Percentiles rank a stretch among this genome's conserved stretches.
phyloP scores from a whole-genome alignment of 2,888 invertebrate genomes.

The Chydorus sphaericus region DNA sequence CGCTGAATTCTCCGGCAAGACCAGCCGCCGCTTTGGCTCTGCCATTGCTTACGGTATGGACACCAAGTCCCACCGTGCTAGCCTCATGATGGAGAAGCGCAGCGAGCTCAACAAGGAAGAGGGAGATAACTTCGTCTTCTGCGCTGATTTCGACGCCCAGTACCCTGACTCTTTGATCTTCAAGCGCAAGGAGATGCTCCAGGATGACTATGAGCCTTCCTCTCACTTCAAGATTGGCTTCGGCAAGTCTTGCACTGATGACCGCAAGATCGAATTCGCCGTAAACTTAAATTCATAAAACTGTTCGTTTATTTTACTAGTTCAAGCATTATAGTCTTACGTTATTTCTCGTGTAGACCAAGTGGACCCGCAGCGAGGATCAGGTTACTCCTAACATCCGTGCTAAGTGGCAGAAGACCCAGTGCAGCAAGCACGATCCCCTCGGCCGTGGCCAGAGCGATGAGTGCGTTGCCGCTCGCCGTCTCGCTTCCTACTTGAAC shows the following conservation, averaged over 20 bases:
- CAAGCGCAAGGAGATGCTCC: slow-evolving; percentile 9
- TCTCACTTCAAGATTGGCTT: slow-evolving; percentile 13
- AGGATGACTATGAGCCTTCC: slow-evolving; percentile 6
- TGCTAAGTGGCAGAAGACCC: neutral
- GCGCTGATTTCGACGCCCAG: slow-evolving; percentile 10
- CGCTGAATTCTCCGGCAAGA: slow-evolving; percentile 2
- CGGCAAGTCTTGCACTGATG: slow-evolving; percentile 11
- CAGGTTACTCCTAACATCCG: neutral
- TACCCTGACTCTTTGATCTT: slow-evolving; percentile 10
- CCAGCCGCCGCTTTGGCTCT: slow-evolving; percentile 3
- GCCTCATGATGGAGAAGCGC: slow-evolving; percentile 17
- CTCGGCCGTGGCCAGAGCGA: slow-evolving; percentile 8
- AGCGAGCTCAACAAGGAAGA: neutral
- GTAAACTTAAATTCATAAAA: neutral
- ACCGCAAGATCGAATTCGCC: slow-evolving; percentile 7
- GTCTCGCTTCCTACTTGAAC: slow-evolving; percentile 15
- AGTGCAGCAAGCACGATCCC: slow-evolving; percentile 7
- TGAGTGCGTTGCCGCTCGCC: slow-evolving; percentile 14
- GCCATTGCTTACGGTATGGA: slow-evolving; percentile 20
- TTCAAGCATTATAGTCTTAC: neutral
- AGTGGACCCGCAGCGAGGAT: slow-evolving; percentile 1
- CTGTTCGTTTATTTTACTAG: neutral
- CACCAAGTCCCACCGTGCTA: slow-evolving; percentile 21
- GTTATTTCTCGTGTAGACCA: neutral
- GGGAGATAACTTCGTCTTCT: slow-evolving; percentile 8